A percentile compares a stretch with the other conserved stretches of the same genome.
phyloP scores from a whole-genome alignment of 1,140 invertebrate genomes.

The Drepana arcuata region DNA sequence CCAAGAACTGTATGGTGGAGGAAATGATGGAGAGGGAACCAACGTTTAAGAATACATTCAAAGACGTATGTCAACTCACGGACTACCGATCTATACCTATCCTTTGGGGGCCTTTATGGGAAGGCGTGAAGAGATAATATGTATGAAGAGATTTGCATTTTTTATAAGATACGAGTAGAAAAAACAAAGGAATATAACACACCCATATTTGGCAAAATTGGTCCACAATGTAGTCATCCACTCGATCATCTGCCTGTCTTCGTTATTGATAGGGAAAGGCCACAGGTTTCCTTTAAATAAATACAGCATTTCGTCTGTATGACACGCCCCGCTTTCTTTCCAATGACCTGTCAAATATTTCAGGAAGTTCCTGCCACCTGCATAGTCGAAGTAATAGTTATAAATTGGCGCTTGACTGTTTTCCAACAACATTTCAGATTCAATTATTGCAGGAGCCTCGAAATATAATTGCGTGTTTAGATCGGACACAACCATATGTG shows the following conservation, averaged over 20 bases:
- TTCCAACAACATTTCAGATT: slow-evolving; percentile 27
- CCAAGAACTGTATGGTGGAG: not conserved
- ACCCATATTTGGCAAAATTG: slow-evolving; percentile 61
- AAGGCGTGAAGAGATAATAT: too few species aligned
- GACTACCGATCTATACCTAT: not conserved
- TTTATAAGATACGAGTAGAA: slow-evolving; percentile 1
- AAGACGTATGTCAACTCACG: not conserved
- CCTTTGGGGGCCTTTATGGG: too few species aligned
- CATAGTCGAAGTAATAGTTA: slow-evolving; percentile 52
- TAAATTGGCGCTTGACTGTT: slow-evolving; percentile 28
- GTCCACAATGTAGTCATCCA: slow-evolving; percentile 49
- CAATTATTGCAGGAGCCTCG: slow-evolving; percentile 40
- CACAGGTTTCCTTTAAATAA: slow-evolving; percentile 38
- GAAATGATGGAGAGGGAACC: not conserved
- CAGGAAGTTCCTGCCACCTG: slow-evolving; percentile 39
- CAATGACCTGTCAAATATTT: slow-evolving; percentile 27
- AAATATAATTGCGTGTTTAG: slow-evolving; percentile 52
- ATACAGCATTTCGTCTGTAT: slow-evolving; percentile 58
- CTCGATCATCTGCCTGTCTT: slow-evolving; percentile 37
- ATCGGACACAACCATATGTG: slow-evolving; percentile 28
- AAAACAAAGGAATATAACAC: slow-evolving; percentile 10
- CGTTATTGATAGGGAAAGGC: slow-evolving; percentile 24
- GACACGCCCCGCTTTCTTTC: slow-evolving; percentile 37
- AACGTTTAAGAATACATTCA: not conserved
- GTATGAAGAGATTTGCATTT: not conserved